These are phyloP conservation scores for Caradrina kadenii DNA, from an alignment of 2,888 invertebrate genomes.

Conservation along the genomic window DNA sequence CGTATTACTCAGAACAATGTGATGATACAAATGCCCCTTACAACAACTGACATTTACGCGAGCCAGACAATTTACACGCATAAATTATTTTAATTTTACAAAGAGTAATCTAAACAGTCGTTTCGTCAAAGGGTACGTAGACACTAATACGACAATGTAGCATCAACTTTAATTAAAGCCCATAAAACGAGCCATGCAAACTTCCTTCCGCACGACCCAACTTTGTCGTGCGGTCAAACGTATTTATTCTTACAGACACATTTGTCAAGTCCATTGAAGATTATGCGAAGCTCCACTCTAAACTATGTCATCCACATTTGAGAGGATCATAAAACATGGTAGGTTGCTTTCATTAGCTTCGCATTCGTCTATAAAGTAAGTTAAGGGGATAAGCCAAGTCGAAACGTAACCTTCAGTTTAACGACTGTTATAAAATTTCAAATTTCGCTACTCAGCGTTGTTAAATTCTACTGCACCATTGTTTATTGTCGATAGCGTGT, in stretches of 20 bases:
- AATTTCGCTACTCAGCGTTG: conserved; percentile 81
- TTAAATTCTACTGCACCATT: conserved; percentile 67
- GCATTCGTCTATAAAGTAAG: conserved; percentile 79
- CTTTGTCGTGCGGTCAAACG: conserved; percentile 64
- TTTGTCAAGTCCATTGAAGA: conserved; percentile 67
- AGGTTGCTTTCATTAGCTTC: conserved; percentile 85
- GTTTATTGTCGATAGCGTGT: conserved; percentile 65
- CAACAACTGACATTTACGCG: conserved; percentile 37
- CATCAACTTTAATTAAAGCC: conserved; percentile 70
- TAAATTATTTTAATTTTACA: conserved; percentile 54
- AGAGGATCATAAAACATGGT: conserved; percentile 85
- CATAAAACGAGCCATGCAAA: conserved; percentile 67
- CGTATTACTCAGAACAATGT: conserved; percentile 31
- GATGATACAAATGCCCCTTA: conserved; percentile 8
- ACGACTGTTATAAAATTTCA: conserved; percentile 86
- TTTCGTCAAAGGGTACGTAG: conserved; percentile 44
- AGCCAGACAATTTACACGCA: conserved; percentile 39
- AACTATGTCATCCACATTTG: conserved; percentile 72
- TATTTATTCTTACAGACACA: conserved; percentile 54
- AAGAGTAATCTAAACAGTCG: conserved; percentile 54
- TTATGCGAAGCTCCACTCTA: conserved; percentile 65
- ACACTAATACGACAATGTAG: conserved; percentile 61
- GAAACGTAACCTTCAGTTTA: conserved; percentile 83
- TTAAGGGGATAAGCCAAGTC: conserved; percentile 78
- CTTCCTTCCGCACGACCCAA: conserved; percentile 58